These are phyloP conservation scores for Albula glossodonta DNA, from an alignment of 2,113 vertebrate genomes.

Conservation along the genomic window DNA sequence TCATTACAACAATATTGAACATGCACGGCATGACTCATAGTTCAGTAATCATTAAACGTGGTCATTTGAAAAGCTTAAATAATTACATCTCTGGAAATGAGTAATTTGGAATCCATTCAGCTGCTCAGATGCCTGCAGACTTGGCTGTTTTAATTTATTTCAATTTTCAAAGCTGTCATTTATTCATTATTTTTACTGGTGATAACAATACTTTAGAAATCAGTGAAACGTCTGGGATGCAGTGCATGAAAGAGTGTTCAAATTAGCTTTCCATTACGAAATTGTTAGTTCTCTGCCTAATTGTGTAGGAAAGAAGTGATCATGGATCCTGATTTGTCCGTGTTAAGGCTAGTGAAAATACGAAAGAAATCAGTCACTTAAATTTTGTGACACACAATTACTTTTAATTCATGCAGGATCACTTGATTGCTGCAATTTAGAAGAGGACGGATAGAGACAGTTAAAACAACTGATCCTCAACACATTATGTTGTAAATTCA, in stretches of 20 bases:
- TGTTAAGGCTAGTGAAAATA: background rate
- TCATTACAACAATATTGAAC: conserved; percentile 10
- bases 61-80: conserved; percentile 22
- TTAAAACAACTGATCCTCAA: background rate
- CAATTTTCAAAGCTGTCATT: conserved; percentile 27
- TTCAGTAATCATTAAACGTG: conserved; percentile 23
- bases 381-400: background rate
- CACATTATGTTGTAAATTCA: background rate
- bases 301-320: conserved; percentile 21
- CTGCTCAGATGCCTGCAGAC: background rate
- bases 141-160: conserved; percentile 30
- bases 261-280: conserved; percentile 13
- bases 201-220: conserved; percentile 19
- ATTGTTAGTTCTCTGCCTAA: conserved; percentile 10
- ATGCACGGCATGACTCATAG: conserved; percentile 3
- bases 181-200: conserved; percentile 23
- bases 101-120: conserved; percentile 19
- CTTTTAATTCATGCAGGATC: background rate
- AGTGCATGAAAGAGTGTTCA: background rate
- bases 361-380: background rate
- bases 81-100: conserved; percentile 28
- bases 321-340: background rate
- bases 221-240: background rate
- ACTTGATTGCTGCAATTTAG: background rate
- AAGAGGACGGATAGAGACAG: background rate